A percentile compares a stretch with the other conserved stretches of the same genome.
Conservation (phyloP, 2,888 invertebrate genomes). For the Drosophila barbarae region DNA sequence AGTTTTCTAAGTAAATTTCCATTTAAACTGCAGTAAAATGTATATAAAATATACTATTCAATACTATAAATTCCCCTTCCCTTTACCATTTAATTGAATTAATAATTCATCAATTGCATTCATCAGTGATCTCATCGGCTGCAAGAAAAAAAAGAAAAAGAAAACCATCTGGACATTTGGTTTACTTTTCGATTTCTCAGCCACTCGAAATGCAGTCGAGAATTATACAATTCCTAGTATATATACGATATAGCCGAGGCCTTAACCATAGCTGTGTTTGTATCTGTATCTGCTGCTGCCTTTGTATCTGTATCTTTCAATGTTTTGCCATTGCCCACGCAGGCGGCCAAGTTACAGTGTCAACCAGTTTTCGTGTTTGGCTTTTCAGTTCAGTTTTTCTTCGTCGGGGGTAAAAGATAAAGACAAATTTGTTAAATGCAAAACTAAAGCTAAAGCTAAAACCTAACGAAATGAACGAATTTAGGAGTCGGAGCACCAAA, state of each 20-base stretch:
- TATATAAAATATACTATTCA: too few relatives aligned
- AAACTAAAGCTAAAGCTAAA: constrained; percentile 15
- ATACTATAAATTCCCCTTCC: not conserved
- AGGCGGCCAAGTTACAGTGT: constrained; percentile 20
- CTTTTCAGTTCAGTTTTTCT: constrained; percentile 1
- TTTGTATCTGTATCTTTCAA: constrained; percentile 5
- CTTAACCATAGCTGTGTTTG: not conserved
- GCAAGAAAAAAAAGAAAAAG: not conserved
- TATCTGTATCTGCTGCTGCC: not conserved
- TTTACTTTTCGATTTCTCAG: constrained; percentile 8
- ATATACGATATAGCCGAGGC: too few relatives aligned
- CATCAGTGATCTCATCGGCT: constrained; percentile 8
- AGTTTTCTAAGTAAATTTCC: not conserved
- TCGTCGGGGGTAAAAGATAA: not conserved
- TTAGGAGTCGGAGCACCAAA: not conserved
- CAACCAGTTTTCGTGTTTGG: constrained; percentile 27
- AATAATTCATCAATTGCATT: constrained; percentile 11
- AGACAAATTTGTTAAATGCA: constrained; percentile 21
- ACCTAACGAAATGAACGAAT: constrained; percentile 3
- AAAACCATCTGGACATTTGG: constrained; percentile 19
- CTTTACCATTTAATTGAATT: not conserved
- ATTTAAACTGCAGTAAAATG: too few relatives aligned
- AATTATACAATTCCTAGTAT: constrained; percentile 26
- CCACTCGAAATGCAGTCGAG: constrained; percentile 16
- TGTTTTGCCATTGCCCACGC: constrained; percentile 26